phyloP scores from a whole-genome alignment of 2,797 vertebrate species.

The Thamnophis elegans region DNA sequence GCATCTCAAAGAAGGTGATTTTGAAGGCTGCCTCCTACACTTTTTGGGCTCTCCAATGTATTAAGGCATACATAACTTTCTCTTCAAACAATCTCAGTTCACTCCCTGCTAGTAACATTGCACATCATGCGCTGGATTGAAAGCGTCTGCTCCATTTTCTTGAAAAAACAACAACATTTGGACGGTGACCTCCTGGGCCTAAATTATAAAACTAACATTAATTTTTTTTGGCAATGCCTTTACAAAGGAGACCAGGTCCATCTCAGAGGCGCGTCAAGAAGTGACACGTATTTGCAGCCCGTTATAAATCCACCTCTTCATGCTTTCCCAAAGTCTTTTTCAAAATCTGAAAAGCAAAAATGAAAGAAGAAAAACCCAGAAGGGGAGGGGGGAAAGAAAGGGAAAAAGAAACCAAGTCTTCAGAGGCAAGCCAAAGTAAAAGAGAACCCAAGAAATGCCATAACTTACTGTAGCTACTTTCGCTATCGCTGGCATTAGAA shows the following conservation, averaged over 20 bases:
- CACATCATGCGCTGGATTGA: no score
- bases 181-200: background rate
- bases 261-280: conserved; percentile 27
- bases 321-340: conserved; percentile 27
- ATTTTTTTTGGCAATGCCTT: background rate
- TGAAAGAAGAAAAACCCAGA: conserved; percentile 45
- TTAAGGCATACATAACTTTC: background rate
- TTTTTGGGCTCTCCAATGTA: background rate
- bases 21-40: background rate
- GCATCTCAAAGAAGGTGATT: background rate
- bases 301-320: conserved; percentile 71
- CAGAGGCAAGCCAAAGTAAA: conserved; percentile 71
- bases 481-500: conserved; percentile 83
- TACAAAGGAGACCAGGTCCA: background rate
- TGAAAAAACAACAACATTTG: background rate
- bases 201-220: background rate
- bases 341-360: conserved; percentile 40
- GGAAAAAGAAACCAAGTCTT: conserved; percentile 61
- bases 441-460: conserved; percentile 71
- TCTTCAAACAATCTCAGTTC: background rate
- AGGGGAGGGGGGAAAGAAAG: conserved; percentile 48
- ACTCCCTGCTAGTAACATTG: background rate
- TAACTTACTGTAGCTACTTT: conserved; percentile 83
- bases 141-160: background rate
- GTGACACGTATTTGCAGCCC: conserved; percentile 46